phyloP scores from a whole-genome alignment of 2,113 vertebrate species.

The Myanophis thanlyinensis region DNA sequence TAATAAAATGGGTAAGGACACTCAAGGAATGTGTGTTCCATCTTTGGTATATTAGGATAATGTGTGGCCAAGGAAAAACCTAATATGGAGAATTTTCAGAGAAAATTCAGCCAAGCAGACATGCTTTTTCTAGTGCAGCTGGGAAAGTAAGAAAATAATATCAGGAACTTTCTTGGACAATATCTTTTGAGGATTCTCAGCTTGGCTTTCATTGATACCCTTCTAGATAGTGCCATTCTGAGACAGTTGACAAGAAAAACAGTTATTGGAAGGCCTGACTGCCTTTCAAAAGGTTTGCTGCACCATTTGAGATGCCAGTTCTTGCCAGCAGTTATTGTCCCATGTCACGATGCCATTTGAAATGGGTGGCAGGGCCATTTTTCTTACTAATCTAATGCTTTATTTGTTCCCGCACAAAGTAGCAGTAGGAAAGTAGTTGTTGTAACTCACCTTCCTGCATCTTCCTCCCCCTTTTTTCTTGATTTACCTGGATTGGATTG shows the following conservation, averaged over 20 bases:
- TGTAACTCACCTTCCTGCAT: not conserved
- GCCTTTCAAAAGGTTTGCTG: not conserved
- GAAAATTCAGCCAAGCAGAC: not conserved
- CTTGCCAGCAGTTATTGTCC: not conserved
- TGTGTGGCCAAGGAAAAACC: not conserved
- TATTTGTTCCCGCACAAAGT: not conserved
- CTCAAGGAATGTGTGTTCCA: not conserved
- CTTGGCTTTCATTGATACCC: not conserved
- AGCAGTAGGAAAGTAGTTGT: not conserved
- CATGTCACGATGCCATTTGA: not conserved
- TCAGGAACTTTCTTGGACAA: not conserved
- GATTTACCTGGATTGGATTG: not conserved
- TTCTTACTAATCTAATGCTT: not conserved
- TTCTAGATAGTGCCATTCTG: not conserved
- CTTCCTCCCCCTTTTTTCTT: no score
- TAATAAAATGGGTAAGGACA: not conserved
- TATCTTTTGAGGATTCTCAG: not conserved
- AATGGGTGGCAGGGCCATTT: not conserved
- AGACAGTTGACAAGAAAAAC: not conserved
- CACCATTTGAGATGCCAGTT: not conserved
- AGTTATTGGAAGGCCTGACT: not conserved
- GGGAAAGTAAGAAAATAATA: not conserved
- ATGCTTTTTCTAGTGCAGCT: not conserved
- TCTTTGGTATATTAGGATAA: not conserved
- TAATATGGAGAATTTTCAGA: not conserved